phyloP scores from a whole-genome alignment of 2,797 vertebrate species.

The Tokudaia muenninki region DNA sequence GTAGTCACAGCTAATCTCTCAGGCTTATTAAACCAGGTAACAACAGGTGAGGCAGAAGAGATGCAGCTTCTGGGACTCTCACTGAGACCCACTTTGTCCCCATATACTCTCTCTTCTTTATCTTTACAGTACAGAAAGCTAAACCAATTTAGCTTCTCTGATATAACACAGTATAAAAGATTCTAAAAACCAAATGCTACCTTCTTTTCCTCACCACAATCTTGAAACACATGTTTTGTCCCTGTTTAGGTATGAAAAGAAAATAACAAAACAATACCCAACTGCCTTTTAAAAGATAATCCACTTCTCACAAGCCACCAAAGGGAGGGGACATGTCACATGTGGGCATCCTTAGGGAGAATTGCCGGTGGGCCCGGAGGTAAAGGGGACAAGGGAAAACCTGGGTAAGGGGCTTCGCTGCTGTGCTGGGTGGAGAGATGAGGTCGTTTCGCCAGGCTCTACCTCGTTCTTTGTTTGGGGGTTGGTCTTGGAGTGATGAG shows the following conservation, averaged over 20 bases:
- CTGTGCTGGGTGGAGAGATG: too few species aligned
- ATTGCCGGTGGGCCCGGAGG: neutral
- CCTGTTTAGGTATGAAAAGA: neutral
- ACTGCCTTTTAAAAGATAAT: neutral
- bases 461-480: too few species aligned
- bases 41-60: neutral
- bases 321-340: neutral
- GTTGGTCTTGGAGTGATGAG: neutral
- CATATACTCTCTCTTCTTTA: neutral
- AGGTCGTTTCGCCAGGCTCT: neutral
- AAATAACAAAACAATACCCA: neutral
- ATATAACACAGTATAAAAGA: neutral
- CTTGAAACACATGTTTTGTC: neutral
- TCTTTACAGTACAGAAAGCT: neutral
- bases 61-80: neutral
- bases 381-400: too few species aligned
- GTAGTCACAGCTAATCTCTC: neutral
- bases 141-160: too few species aligned
- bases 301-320: neutral
- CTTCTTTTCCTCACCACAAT: neutral
- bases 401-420: too few species aligned
- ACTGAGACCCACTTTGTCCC: neutral
- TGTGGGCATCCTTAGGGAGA: neutral
- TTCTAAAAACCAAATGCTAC: neutral
- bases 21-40: neutral